Base-by-base conservation (phyloP, 2,113 vertebrate species). In the Mesitornis unicolor region DNA sequence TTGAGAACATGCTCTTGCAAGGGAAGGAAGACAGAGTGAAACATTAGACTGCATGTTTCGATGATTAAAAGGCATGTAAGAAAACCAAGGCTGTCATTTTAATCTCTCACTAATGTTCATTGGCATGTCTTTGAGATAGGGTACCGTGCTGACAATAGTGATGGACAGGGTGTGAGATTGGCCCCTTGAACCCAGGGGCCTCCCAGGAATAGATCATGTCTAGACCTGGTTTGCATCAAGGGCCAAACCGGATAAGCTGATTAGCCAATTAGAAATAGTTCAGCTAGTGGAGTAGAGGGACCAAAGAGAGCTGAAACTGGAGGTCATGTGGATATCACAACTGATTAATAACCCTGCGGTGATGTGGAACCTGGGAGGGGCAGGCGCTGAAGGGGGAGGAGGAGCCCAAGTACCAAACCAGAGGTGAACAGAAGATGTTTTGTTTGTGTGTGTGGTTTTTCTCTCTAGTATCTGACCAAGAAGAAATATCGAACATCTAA, bases 61-160 rank as follows among this genome's bases (percentile, higher is more conserved):
- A 97, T 97, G 95, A 97, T 95, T 95, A 97, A 97, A 97, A 95
- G 95, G 90, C 83, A 95, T 96, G 96, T 93, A 97, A 95, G 91
- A 96, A 97, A 97, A 96, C 93, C 86, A 95, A 97, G 81, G 87
- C 96, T 96, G 95, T 90, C 89, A 93, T 96, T 96, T 97, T 96
- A 96, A 96, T 96, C 89, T 94, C 82, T 92, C 60, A 3, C 92
- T 96, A 96, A 97, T 96, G 95, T 95, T 89, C 89, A 90, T 95
- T 96, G 95, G 96, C 94, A 91, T 93, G 95, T 88, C 95, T 97
- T 96, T 96, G 95, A 97, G 97, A 96, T 92, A 93, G 94, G 87
- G 89, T 92, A 94, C 95, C 0, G 11, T 94, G 96, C 95, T 96
- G 97, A 96, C 83, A 92, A 94, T 93, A 89, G 93, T 96, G 97